Conservation (phyloP, 2,888 invertebrate species). For the Amiota minor region DNA sequence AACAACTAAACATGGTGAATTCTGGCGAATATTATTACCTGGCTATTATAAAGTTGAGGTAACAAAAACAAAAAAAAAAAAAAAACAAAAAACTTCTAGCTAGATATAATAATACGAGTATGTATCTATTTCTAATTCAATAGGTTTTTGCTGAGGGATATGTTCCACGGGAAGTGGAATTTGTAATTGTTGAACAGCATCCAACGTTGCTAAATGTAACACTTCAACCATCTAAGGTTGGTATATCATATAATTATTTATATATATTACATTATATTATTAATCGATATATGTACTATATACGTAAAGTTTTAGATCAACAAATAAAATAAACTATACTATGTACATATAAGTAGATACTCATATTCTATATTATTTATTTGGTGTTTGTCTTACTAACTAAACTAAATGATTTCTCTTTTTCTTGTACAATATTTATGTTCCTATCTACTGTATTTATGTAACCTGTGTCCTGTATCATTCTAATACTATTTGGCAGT, state of each 20-base stretch:
- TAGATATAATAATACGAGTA: not conserved
- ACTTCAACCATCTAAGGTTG: conserved; percentile 83
- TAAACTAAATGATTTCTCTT: not conserved
- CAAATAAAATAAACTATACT: not conserved
- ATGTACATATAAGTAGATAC: not conserved
- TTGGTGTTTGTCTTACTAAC: conserved; percentile 9
- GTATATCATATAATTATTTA: too few relatives aligned
- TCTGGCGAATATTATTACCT: conserved; percentile 92
- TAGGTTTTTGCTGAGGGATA: conserved; percentile 90
- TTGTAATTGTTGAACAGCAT: conserved; percentile 88
- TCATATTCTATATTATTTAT: not conserved
- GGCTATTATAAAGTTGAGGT: conserved; percentile 90
- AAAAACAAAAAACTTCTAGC: too few relatives aligned
- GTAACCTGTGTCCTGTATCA: conserved; percentile 37
- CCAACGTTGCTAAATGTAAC: conserved; percentile 90
- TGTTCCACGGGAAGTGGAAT: conserved; percentile 87
- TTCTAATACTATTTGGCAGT: conserved; percentile 24
- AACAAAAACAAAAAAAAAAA: conserved; percentile 43
- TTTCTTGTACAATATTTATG: not conserved
- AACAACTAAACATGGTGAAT: conserved; percentile 93
- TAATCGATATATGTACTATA: not conserved
- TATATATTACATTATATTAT: too few relatives aligned
- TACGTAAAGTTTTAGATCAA: not conserved
- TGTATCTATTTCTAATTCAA: conserved; percentile 5
- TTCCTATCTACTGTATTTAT: not conserved